Conservation (phyloP, 2,113 vertebrate genomes). For the Dasyurus viverrinus region DNA sequence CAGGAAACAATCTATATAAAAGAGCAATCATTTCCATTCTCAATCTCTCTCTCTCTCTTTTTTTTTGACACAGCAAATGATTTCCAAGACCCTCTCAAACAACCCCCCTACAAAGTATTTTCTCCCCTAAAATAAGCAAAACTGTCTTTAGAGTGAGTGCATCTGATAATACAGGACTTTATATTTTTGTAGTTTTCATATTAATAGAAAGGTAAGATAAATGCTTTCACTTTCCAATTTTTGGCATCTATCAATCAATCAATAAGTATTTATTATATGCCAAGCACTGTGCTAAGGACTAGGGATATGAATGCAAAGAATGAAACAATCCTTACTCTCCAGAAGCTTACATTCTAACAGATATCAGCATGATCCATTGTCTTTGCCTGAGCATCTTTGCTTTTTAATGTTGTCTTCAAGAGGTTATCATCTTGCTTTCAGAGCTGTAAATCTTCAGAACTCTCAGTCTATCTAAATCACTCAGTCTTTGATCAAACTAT, state of each 20-base stretch:
- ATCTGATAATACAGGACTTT: not conserved
- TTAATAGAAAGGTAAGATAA: not conserved
- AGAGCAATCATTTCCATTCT: not conserved
- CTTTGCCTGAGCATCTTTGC: not conserved
- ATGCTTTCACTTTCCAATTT: not conserved
- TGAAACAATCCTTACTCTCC: not conserved
- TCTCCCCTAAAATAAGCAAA: not conserved
- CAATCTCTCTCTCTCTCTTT: not conserved
- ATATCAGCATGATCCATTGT: not conserved
- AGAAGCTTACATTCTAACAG: not conserved
- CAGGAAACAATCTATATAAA: not conserved
- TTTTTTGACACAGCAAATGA: not conserved
- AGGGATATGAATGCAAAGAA: not conserved
- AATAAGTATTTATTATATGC: not conserved
- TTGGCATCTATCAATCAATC: not conserved
- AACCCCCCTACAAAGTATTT: not conserved
- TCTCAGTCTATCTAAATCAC: slow-evolving; percentile 72
- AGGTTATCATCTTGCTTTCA: not conserved
- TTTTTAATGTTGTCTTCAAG: not conserved
- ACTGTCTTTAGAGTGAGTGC: not conserved
- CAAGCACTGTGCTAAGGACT: not conserved
- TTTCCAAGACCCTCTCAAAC: not conserved
- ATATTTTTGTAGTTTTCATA: not conserved
- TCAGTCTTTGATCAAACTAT: slow-evolving; percentile 75
- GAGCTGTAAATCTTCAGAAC: slow-evolving; percentile 79